Evolutionary conservation across 2,797 vertebrate genomes (phyloP), one percentile per base, ranked within the genome.

Genomic region (Crocodylus rhombifer): DNA sequence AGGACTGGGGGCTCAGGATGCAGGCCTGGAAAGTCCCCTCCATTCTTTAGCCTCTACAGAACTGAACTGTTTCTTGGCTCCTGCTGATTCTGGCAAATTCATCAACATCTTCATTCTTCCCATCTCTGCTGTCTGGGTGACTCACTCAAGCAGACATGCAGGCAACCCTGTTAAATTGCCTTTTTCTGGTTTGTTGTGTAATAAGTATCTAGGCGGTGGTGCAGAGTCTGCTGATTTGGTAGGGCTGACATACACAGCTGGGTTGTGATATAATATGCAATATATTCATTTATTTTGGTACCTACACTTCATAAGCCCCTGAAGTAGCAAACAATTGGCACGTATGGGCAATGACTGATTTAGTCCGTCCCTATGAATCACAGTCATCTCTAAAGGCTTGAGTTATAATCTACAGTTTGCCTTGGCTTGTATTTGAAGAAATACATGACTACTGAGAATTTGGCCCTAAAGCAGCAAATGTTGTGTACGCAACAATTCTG

Each of bases 1-100:
- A 7, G n/a, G 0, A 0, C 2, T 16, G 14, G n/a, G 26, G 7
- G 23, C 23, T 57, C 64, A 57, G 11, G 0, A 0, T 55, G 15
- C 67, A 14, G 55, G 58, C 20, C 3, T 73, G 36, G 13, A 69
- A 61, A 77, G 14, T n/a, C 28, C 21, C 11, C 5, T 25, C 30
- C 14, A 58, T 7, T 33, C 14, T 23, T 20, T 9, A 4, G 12
- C 20, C 57, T 63, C 0, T 0, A 2, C 33, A 5, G 33, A 36
- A 36, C 33, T 36, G 5, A 1, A 0, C 10, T 73, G 58, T 25
- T 21, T 62, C 23, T 15, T 61, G 20, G 30, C 69, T 85, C 71
- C 28, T 17, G 7, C 11, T 6, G 17, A 74, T 14, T 10, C 1
- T 13, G 30, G 55, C 67, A 77, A 75, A 84, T 15, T 23, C 12